A percentile compares a stretch with the other conserved stretches of the same genome.
These are phyloP conservation scores for Lithobius niger DNA, from an alignment of 1,140 invertebrate genomes.

Conservation along the genomic window DNA sequence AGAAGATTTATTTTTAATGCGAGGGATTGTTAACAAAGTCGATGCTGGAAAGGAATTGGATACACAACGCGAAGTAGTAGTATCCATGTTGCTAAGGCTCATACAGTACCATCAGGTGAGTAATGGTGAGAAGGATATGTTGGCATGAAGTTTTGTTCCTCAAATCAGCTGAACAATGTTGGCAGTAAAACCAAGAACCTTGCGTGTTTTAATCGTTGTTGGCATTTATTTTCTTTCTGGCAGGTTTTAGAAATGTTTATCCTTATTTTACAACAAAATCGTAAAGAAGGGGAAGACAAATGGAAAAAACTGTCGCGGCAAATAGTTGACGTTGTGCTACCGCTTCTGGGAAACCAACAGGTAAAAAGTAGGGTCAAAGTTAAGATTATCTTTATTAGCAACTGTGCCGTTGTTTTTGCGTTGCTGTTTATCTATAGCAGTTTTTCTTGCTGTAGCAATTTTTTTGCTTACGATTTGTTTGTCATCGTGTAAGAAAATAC, in stretches of 20 bases:
- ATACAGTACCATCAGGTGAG: constrained; percentile 56
- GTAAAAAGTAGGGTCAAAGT: too few relatives aligned
- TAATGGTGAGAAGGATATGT: too few relatives aligned
- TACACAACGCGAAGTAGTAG: constrained; percentile 69
- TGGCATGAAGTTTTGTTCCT: too few relatives aligned
- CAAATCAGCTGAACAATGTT: too few relatives aligned
- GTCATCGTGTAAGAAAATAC: too few relatives aligned
- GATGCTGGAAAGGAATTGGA: constrained; percentile 61
- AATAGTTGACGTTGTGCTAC: constrained; percentile 53
- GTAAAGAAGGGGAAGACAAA: constrained; percentile 48
- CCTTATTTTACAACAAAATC: constrained; percentile 38
- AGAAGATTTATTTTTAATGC: constrained; percentile 60
- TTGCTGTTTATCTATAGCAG: too few relatives aligned
- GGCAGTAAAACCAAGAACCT: too few relatives aligned
- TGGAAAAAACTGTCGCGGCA: constrained; percentile 64
- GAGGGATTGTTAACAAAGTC: constrained; percentile 35
- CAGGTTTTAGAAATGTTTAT: constrained; percentile 46
- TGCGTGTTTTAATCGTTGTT: too few relatives aligned
- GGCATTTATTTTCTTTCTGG: constrained; percentile 11
- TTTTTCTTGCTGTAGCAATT: too few relatives aligned
- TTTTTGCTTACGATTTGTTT: too few relatives aligned
- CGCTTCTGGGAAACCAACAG: constrained; percentile 47
- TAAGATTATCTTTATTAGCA: too few relatives aligned
- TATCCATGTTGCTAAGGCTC: constrained; percentile 67
- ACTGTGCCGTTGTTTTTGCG: too few relatives aligned